phyloP scores from a whole-genome alignment of 2,797 vertebrate genomes.

The Megalops cyprinoides region DNA sequence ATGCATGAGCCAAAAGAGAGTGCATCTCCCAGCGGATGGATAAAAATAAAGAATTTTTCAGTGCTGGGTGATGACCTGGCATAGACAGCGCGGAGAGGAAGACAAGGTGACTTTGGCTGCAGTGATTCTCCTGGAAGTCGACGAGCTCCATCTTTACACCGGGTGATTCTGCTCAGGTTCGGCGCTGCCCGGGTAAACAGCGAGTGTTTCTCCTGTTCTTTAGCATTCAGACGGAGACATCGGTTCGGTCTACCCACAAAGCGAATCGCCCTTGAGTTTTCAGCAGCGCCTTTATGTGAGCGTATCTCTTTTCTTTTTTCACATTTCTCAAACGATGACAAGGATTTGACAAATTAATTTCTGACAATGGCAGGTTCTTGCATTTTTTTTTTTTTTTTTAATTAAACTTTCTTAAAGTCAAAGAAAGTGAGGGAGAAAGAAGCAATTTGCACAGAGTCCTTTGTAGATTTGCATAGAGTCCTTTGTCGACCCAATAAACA shows the following conservation, averaged over 20 bases:
- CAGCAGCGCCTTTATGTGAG: too few relatives aligned
- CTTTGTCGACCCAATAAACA: not conserved
- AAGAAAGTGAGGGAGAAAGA: too few relatives aligned
- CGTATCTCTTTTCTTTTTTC: too few relatives aligned
- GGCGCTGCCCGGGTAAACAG: not conserved
- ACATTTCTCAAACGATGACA: too few relatives aligned
- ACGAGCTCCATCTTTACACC: not conserved
- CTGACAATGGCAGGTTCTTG: too few relatives aligned
- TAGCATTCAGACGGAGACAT: too few relatives aligned
- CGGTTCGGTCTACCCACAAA: too few relatives aligned
- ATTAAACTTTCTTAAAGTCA: too few relatives aligned
- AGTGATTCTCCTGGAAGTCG: not conserved
- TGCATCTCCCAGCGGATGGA: not conserved
- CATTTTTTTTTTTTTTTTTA: too few relatives aligned
- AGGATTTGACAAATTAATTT: too few relatives aligned
- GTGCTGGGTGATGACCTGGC: constrained; percentile 2
- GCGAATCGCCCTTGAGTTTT: too few relatives aligned
- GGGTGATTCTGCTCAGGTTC: not conserved
- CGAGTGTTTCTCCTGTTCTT: too few relatives aligned
- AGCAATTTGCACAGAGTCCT: not conserved
- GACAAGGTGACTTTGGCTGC: constrained; percentile 22
- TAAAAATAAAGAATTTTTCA: constrained; percentile 24
- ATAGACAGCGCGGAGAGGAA: not conserved
- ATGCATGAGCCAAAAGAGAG: not conserved
- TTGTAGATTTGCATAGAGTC: not conserved